These are phyloP conservation scores for Odocoileus virginianus DNA, from an alignment of 2,113 vertebrate genomes.

Conservation along the genomic window DNA sequence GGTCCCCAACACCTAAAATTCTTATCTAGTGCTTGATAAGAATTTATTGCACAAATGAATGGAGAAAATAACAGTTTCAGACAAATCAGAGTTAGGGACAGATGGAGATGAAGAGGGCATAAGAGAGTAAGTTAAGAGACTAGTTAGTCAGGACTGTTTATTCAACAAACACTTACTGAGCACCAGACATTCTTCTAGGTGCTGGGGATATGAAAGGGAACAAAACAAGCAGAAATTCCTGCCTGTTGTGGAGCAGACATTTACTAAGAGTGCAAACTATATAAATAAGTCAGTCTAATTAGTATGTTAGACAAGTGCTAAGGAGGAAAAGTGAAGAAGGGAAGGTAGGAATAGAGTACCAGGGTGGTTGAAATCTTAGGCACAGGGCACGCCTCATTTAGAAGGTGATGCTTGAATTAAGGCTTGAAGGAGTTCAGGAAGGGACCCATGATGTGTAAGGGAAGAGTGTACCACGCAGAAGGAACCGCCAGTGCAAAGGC, in stretches of 20 bases:
- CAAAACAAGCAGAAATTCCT: conserved; percentile 29
- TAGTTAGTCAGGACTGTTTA: not conserved
- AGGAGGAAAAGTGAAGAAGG: not conserved
- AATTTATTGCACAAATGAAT: conserved; percentile 7
- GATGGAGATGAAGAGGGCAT: not conserved
- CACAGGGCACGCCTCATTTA: not conserved
- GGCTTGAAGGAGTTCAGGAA: not conserved
- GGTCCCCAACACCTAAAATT: conserved; percentile 16
- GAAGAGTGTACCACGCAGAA: not conserved
- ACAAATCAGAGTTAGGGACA: not conserved
- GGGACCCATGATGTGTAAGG: not conserved
- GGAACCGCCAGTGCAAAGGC: not conserved
- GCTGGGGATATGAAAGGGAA: not conserved
- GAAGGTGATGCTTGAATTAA: conserved; percentile 23
- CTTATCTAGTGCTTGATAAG: not conserved
- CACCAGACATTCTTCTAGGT: conserved; percentile 26
- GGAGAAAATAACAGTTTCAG: not conserved
- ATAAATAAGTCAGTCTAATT: conserved; percentile 29
- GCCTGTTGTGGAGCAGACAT: not conserved
- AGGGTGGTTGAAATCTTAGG: conserved; percentile 2
- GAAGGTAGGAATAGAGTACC: not conserved
- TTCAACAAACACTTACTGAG: not conserved
- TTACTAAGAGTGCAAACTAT: conserved; percentile 8
- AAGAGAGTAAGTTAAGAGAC: not conserved
- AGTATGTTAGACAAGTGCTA: not conserved